Conservation (phyloP, 2,113 vertebrate genomes). For the Gopherus evgoodei region DNA sequence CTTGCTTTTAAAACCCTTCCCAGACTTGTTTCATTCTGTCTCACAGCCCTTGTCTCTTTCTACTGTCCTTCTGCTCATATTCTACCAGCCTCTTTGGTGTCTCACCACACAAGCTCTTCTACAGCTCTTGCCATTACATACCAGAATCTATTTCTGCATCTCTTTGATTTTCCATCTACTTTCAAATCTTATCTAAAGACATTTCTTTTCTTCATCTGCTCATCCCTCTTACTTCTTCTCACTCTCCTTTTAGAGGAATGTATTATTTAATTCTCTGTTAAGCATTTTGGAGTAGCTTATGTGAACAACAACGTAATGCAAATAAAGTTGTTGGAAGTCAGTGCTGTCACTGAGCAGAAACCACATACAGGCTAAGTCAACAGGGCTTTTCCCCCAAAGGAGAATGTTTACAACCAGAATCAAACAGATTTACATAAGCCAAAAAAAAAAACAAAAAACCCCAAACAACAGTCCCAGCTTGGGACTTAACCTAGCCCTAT, state of each 20-base stretch:
- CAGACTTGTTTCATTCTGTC: neutral
- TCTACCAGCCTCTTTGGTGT: neutral
- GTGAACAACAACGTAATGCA: conserved; percentile 16
- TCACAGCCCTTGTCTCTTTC: neutral
- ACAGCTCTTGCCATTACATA: neutral
- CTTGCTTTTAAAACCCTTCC: conserved; percentile 48
- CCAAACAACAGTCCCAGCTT: neutral
- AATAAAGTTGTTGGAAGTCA: conserved; percentile 37
- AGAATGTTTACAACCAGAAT: conserved; percentile 15
- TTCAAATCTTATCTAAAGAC: neutral
- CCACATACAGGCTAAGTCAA: neutral
- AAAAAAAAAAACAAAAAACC: neutral
- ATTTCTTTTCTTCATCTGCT: neutral
- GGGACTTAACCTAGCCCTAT: neutral
- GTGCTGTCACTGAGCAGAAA: conserved; percentile 27
- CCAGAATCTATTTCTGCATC: neutral
- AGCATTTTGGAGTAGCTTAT: neutral
- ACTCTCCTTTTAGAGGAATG: neutral
- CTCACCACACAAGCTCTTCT: neutral
- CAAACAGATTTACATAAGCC: neutral
- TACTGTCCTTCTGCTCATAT: neutral
- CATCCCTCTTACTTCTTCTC: neutral
- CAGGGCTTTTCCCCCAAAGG: neutral
- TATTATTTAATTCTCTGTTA: neutral
- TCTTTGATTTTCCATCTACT: neutral